These are phyloP conservation scores for Myotis myotis DNA, from an alignment of 2,797 vertebrate species.

Conservation along the genomic window DNA sequence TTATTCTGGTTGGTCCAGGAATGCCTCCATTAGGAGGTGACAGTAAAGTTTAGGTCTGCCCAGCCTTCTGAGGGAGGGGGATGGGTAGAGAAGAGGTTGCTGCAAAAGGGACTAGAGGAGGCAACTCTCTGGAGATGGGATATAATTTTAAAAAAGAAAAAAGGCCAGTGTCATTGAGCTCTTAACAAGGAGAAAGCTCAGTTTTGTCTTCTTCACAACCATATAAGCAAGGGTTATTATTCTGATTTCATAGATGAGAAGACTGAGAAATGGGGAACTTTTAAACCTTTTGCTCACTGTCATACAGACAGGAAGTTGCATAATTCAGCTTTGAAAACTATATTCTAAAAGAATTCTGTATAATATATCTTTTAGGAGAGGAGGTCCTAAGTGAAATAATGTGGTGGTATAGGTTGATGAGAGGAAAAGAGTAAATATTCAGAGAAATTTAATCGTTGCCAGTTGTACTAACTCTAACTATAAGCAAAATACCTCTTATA, in stretches of 20 bases:
- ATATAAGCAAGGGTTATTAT: background rate
- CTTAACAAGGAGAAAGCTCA: background rate
- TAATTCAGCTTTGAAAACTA: background rate
- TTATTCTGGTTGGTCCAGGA: background rate
- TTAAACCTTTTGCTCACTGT: background rate
- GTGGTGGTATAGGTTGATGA: background rate
- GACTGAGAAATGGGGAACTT: background rate
- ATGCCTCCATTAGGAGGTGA: background rate
- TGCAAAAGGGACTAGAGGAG: background rate
- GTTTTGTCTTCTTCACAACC: background rate
- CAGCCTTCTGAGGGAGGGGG: background rate
- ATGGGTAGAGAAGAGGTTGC: background rate
- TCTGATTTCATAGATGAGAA: background rate
- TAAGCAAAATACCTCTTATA: background rate
- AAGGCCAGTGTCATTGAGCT: background rate
- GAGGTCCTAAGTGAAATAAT: background rate
- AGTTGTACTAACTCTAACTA: background rate
- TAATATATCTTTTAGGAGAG: background rate
- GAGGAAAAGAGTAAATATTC: background rate
- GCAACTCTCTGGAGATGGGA: background rate
- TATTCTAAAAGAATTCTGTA: background rate
- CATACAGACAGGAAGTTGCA: background rate
- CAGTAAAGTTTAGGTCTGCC: background rate
- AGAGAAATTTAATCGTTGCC: background rate
- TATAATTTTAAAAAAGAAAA: background rate